Base-by-base conservation (phyloP, 53 echinoderm and acorn worm genomes). In the Paracentrotus lividus region DNA sequence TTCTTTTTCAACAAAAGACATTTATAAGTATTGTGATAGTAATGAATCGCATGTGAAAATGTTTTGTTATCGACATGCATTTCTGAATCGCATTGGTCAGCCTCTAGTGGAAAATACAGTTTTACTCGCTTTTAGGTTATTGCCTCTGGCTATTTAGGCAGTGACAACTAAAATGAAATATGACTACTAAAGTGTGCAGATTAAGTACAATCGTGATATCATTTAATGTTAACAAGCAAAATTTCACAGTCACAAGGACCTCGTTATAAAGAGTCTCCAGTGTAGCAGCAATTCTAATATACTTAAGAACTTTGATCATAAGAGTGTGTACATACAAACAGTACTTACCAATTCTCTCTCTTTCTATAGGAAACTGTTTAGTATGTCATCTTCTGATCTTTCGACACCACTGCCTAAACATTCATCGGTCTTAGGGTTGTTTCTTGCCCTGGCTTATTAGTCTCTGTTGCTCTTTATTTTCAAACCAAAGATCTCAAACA, bases 401-500 rank as follows among this genome's bases (percentile, higher is more conserved):
- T 64, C 64, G n/a, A n/a, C 27, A 64, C 31, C 64, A 64, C 64
- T 64, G 64, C 64, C 64, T 2, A 12, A 4, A 64, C 9, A 64
- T 29, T 64, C 61, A 29, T 61, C 61, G 8, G 36, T 68, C 31
- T 38, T 69, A 69, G 3, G 66, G 34, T 69, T 14, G 20, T 36
- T 18, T 36, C 14, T 31, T 38, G 13, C 38, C 6, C 69, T 20
- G 20, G 1, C 38, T 34, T n/a, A n/a, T 69, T 38, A 27, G 69
- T 69, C 69, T 78, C 47, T n/a, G n/a, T 47, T 26, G 20, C 36
- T 75, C 26, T 44, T 78, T 45, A 44, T 45, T 78, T 60, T 78
- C 12, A 78, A 78, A 78, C 78, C 78, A 45, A 78, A 45, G 78
- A 78, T 78, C 20, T n/a, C 78, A 78, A 23, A 78, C 21, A 43